These are phyloP conservation scores for Hemaris fuciformis DNA, from an alignment of 2,888 invertebrate genomes.

Conservation along the genomic window DNA sequence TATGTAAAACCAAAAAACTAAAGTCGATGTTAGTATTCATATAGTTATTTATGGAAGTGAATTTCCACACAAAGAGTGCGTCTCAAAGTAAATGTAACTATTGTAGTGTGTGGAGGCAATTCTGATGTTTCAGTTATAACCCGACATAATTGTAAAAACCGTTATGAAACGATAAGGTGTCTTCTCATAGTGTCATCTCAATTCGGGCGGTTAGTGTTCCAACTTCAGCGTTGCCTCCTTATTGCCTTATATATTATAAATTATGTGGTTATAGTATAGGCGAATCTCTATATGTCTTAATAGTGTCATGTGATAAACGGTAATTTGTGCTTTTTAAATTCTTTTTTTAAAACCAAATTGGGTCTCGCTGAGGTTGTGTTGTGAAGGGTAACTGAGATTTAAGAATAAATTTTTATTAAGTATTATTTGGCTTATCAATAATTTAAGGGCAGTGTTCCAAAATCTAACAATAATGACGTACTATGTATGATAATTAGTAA, in stretches of 20 bases:
- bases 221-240: slow-evolving; percentile 3
- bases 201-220: background rate
- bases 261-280: slow-evolving; percentile 25
- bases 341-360: background rate
- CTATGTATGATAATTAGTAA: too few species aligned
- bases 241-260: slow-evolving; percentile 27
- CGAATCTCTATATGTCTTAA: slow-evolving; percentile 35
- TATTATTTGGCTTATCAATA: too few species aligned
- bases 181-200: background rate
- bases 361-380: background rate
- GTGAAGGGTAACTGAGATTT: background rate
- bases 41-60: slow-evolving; percentile 6
- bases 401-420: too few species aligned
- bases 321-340: slow-evolving; percentile 13
- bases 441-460: too few species aligned
- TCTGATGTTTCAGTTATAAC: background rate
- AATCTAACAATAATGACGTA: too few species aligned
- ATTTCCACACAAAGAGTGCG: slow-evolving; percentile 9
- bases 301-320: slow-evolving; percentile 12
- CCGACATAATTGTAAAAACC: background rate
- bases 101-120: slow-evolving; percentile 5
- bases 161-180: too few species aligned
- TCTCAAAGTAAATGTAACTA: slow-evolving; percentile 6
- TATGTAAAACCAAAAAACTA: background rate
- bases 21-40: background rate